phyloP scores from a whole-genome alignment of 2,113 vertebrate genomes.

The Motacilla tschutschensis region DNA sequence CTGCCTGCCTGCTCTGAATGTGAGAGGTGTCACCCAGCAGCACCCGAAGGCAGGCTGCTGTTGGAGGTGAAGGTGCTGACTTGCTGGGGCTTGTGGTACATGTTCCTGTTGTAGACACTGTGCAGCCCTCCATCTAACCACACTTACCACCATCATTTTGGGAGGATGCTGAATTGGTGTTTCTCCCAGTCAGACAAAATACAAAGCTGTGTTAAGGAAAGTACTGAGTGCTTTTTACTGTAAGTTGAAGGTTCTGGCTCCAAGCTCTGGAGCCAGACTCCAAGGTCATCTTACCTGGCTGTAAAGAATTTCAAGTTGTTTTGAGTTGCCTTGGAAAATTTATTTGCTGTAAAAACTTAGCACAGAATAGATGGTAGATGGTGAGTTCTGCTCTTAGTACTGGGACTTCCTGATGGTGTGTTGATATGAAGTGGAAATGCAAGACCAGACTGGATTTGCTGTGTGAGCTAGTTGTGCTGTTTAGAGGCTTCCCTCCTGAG shows the following conservation, averaged over 20 bases:
- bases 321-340: conserved; percentile 18
- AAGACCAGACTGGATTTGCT: neutral
- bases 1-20: neutral
- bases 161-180: neutral
- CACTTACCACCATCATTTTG: neutral
- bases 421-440: neutral
- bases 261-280: neutral
- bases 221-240: neutral
- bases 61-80: neutral
- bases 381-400: neutral
- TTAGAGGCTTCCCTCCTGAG: neutral
- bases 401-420: neutral
- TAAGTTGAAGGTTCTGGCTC: neutral
- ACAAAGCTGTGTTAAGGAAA: neutral
- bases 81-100: neutral
- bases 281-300: neutral
- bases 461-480: neutral
- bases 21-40: neutral
- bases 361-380: neutral
- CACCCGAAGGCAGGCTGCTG: neutral
- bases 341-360: neutral
- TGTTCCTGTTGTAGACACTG: neutral
- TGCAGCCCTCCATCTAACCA: neutral
- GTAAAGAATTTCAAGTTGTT: neutral
- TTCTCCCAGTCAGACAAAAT: neutral